Evolutionary conservation across 2,797 vertebrate species (phyloP).

Genomic region (Clarias fuscus): DNA sequence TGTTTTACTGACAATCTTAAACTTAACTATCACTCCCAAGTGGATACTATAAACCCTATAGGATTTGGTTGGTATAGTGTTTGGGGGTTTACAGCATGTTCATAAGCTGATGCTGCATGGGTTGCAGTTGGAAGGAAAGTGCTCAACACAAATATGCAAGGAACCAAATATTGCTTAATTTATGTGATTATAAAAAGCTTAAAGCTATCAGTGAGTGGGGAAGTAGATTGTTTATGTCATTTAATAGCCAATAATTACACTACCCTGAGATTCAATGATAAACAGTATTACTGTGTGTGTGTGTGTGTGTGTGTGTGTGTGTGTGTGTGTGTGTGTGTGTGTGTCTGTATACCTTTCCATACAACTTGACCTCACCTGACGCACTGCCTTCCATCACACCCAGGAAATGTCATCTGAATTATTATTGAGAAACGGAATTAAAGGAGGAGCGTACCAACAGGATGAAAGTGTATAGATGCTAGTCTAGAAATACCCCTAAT

Average conservation of each 20-base stretch:
- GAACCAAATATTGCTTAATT: not conserved
- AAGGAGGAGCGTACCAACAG: slow-evolving; percentile 73
- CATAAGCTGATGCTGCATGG: not conserved
- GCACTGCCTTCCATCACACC: slow-evolving; percentile 52
- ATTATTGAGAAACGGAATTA: slow-evolving; percentile 68
- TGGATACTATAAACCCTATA: not conserved
- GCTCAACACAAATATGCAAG: not conserved
- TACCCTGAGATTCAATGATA: not conserved
- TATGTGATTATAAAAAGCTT: not conserved
- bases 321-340: not conserved
- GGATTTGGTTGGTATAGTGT: not conserved
- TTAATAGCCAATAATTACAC: not conserved
- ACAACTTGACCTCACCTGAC: slow-evolving; percentile 41
- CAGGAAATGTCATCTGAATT: slow-evolving; percentile 79
- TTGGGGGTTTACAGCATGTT: not conserved
- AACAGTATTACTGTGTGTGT: not conserved
- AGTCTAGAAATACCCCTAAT: slow-evolving; percentile 34
- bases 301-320: not conserved
- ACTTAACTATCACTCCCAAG: not conserved
- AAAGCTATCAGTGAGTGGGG: not conserved
- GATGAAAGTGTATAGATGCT: slow-evolving; percentile 76
- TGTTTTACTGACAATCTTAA: not conserved
- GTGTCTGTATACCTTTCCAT: not conserved
- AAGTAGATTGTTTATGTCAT: not conserved
- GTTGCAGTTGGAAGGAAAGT: not conserved